These are phyloP conservation scores for Trochalopteron elliotii DNA, from an alignment of 2,113 vertebrate species.

Conservation along the genomic window DNA sequence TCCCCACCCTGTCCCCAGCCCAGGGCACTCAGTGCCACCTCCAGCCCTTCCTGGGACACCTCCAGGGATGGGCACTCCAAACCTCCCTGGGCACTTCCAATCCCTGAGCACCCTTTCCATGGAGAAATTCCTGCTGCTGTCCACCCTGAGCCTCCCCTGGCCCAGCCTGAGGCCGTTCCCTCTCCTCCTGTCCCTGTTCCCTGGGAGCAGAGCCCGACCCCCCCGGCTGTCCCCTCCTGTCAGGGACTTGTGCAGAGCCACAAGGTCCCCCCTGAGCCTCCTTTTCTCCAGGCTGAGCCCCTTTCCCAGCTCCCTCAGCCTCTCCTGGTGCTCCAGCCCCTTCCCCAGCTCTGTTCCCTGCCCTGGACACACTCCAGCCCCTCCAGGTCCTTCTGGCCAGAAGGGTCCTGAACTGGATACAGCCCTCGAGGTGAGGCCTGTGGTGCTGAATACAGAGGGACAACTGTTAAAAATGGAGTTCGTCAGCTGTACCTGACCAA, in stretches of 20 bases:
- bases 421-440: background rate
- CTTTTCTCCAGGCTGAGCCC: background rate
- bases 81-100: background rate
- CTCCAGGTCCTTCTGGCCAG: accelerated
- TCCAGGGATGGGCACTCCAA: background rate
- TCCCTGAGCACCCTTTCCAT: background rate
- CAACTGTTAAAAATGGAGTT: background rate
- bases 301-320: background rate
- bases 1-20: background rate
- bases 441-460: background rate
- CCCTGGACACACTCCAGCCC: background rate
- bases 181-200: background rate
- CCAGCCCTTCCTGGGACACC: background rate
- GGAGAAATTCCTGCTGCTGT: background rate
- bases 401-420: background rate
- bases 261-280: background rate
- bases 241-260: background rate
- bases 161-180: background rate
- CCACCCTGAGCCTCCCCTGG: background rate
- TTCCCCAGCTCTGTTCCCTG: background rate
- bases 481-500: background rate
- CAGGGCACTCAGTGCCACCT: background rate
- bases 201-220: background rate
- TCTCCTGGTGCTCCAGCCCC: background rate
- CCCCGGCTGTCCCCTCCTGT: background rate